phyloP scores from a whole-genome alignment of 1,140 invertebrate genomes.

The Coenobita brevimanus region DNA sequence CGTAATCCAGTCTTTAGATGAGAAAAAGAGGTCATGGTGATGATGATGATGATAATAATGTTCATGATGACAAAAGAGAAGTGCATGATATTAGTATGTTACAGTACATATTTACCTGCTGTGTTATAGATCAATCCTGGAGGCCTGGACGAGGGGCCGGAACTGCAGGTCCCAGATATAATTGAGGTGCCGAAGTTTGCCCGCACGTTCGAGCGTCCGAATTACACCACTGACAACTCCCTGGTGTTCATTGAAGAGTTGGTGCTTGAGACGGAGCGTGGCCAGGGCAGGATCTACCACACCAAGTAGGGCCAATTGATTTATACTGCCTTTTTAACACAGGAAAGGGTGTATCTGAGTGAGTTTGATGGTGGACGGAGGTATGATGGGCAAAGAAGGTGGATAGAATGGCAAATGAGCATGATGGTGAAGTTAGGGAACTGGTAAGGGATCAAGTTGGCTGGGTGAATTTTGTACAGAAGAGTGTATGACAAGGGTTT shows the following conservation, averaged over 20 bases:
- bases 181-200: slow-evolving; percentile 73
- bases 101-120: background rate
- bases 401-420: too few relatives aligned
- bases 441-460: too few relatives aligned
- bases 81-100: background rate
- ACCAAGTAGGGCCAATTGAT: slow-evolving; percentile 65
- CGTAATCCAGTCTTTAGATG: too few relatives aligned
- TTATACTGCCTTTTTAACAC: too few relatives aligned
- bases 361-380: too few relatives aligned
- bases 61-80: background rate
- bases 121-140: slow-evolving; percentile 59
- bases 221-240: slow-evolving; percentile 83
- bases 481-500: too few relatives aligned
- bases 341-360: too few relatives aligned
- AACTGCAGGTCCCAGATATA: slow-evolving; percentile 45
- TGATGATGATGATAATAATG: too few relatives aligned
- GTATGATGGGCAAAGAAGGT: too few relatives aligned
- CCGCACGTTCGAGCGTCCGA: slow-evolving; percentile 79
- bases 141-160: slow-evolving; percentile 46
- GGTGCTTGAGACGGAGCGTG: slow-evolving; percentile 83
- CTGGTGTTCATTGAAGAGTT: slow-evolving; percentile 91
- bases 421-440: too few relatives aligned
- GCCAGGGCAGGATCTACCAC: slow-evolving; percentile 72
- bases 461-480: too few relatives aligned
- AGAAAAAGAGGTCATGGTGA: too few relatives aligned